A percentile compares a stretch with the other conserved stretches of the same genome.
These are phyloP conservation scores for Plestiodon gilberti DNA, from an alignment of 2,113 vertebrate species.

Conservation along the genomic window DNA sequence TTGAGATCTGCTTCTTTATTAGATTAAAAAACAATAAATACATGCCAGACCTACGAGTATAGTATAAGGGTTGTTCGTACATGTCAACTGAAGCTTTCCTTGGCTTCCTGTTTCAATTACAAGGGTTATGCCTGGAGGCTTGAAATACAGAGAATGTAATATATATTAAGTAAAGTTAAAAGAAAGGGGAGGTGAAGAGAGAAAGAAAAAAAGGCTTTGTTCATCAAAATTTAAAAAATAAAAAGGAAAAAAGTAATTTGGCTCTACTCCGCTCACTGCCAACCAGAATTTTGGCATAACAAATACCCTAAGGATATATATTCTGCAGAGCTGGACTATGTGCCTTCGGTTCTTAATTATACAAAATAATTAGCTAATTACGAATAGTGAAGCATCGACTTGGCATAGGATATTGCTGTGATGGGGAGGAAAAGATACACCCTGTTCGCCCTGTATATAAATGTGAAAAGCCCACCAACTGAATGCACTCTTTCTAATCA, in stretches of 20 bases:
- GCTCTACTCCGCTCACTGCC: conserved; percentile 29
- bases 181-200: neutral
- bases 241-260: conserved; percentile 23
- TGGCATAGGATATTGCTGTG: conserved; percentile 49
- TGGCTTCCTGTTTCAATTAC: conserved; percentile 17
- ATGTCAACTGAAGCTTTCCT: conserved; percentile 7
- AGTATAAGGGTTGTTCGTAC: conserved; percentile 1
- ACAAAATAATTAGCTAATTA: conserved; percentile 58
- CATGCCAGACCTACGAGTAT: neutral
- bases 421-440: conserved; percentile 27
- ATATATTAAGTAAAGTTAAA: conserved; percentile 8
- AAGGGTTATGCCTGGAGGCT: neutral
- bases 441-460: conserved; percentile 55
- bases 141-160: neutral
- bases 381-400: conserved; percentile 43
- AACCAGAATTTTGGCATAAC: conserved; percentile 11
- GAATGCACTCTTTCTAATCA: neutral
- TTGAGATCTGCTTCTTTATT: conserved; percentile 5
- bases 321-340: conserved; percentile 44
- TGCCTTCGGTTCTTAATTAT: conserved; percentile 29
- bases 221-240: conserved; percentile 30
- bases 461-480: conserved; percentile 5
- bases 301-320: conserved; percentile 50
- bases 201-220: neutral
- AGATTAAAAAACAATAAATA: neutral